phyloP scores from a whole-genome alignment of 37 sponge, comb jelly and placozoan genomes.

The Hexactinellida sp. region DNA sequence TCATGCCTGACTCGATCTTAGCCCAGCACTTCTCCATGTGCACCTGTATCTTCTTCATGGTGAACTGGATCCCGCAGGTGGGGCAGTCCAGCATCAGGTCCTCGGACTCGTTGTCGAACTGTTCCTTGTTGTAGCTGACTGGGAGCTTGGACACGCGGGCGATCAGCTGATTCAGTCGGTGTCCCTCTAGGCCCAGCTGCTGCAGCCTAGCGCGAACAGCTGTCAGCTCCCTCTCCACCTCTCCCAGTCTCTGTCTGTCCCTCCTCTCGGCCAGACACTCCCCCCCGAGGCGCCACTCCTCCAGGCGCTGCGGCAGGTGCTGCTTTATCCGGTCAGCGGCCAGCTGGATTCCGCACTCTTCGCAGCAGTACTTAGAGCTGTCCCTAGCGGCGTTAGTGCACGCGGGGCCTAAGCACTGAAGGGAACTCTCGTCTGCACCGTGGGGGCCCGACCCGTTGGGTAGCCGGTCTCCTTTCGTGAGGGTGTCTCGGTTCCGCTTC shows the following conservation, averaged over 20 bases:
- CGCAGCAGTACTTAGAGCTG: constrained; percentile 84
- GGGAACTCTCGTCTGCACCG: not conserved
- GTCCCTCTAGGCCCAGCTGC: not conserved
- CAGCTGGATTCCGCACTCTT: constrained; percentile 82
- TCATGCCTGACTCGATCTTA: constrained; percentile 42
- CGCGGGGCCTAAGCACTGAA: constrained; percentile 74
- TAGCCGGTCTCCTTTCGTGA: not conserved
- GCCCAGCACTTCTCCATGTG: constrained; percentile 94
- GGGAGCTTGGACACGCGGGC: not conserved
- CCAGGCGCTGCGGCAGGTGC: not conserved
- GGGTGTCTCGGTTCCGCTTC: not conserved
- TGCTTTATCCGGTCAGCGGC: constrained; percentile 38
- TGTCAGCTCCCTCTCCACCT: constrained; percentile 29
- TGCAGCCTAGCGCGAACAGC: not conserved
- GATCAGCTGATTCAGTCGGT: not conserved
- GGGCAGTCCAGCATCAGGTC: constrained; percentile 83
- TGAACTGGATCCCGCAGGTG: constrained; percentile 60
- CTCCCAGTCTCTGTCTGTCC: constrained; percentile 33
- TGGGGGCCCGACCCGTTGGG: not conserved
- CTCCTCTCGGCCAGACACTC: constrained; percentile 23
- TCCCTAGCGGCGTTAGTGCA: constrained; percentile 65
- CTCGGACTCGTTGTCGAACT: constrained; percentile 34
- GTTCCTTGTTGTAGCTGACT: not conserved
- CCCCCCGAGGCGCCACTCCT: not conserved
- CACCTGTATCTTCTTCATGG: constrained; percentile 52